Evolutionary conservation across 2,888 invertebrate species (phyloP).

Genomic region (Escarpia spicata): DNA sequence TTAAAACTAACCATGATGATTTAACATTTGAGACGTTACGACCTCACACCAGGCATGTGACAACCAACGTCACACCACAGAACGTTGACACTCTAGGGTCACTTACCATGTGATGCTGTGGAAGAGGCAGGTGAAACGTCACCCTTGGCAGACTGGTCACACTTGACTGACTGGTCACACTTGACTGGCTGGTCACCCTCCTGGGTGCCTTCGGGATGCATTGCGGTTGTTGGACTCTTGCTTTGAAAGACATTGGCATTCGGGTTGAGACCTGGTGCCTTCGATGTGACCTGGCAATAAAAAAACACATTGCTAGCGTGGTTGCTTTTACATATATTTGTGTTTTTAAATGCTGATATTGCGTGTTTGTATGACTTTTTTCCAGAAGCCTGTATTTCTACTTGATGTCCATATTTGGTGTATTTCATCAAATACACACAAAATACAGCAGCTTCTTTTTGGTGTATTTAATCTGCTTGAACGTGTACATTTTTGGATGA

Average conservation of each 20-base stretch:
- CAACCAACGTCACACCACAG: not conserved
- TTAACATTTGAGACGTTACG: not conserved
- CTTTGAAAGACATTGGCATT: constrained; percentile 43
- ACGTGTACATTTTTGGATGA: too few relatives aligned
- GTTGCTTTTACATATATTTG: too few relatives aligned
- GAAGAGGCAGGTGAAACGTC: not conserved
- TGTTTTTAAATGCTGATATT: too few relatives aligned
- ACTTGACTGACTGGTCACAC: not conserved
- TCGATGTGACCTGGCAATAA: constrained; percentile 37
- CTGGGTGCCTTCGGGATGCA: constrained; percentile 17
- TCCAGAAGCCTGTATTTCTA: too few relatives aligned
- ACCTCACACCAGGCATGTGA: not conserved
- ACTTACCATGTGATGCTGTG: not conserved
- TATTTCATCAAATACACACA: too few relatives aligned
- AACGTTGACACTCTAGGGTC: not conserved
- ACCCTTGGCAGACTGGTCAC: not conserved
- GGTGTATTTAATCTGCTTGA: too few relatives aligned
- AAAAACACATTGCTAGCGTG: not conserved
- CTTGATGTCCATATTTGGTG: too few relatives aligned
- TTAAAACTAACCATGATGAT: too few relatives aligned
- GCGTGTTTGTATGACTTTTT: too few relatives aligned
- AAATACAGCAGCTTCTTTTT: too few relatives aligned
- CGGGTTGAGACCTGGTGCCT: constrained; percentile 39
- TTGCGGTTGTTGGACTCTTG: constrained; percentile 31
- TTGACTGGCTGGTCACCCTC: constrained; percentile 1